Evolutionary conservation across 2,888 invertebrate species (phyloP).

Genomic region (Macropis europaea): DNA sequence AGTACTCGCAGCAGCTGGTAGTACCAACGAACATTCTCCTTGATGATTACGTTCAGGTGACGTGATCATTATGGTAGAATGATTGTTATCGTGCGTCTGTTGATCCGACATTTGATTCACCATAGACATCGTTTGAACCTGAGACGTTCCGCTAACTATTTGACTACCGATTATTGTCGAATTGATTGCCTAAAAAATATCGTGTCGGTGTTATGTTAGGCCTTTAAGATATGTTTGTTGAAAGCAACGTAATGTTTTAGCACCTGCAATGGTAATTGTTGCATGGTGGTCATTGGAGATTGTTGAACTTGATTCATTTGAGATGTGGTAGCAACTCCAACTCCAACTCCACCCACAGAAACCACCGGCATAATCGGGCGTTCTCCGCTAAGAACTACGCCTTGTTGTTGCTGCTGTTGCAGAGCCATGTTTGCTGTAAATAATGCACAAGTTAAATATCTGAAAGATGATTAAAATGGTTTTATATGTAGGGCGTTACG

Average conservation of each 20-base stretch:
- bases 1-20: conserved; percentile 63
- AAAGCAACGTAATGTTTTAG: neutral
- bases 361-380: conserved; percentile 85
- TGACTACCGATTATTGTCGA: conserved; percentile 75
- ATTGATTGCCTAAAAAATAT: conserved; percentile 65
- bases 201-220: neutral
- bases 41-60: conserved; percentile 67
- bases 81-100: conserved; percentile 60
- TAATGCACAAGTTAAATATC: neutral
- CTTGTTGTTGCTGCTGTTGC: conserved; percentile 79
- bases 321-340: conserved; percentile 72
- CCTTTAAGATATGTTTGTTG: neutral
- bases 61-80: conserved; percentile 56
- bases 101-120: conserved; percentile 67
- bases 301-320: conserved; percentile 75
- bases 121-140: conserved; percentile 73
- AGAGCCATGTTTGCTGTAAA: conserved; percentile 81
- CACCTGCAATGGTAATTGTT: conserved; percentile 71
- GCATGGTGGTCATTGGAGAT: conserved; percentile 68
- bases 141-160: conserved; percentile 70
- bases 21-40: conserved; percentile 69
- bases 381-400: conserved; percentile 78
- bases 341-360: conserved; percentile 81
- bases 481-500: too few species aligned
- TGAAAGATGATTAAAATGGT: neutral